Evolutionary conservation across 2,888 invertebrate species (phyloP), one percentile per base, ranked within the genome.

Genomic region (Drosophila austrosaltans): DNA sequence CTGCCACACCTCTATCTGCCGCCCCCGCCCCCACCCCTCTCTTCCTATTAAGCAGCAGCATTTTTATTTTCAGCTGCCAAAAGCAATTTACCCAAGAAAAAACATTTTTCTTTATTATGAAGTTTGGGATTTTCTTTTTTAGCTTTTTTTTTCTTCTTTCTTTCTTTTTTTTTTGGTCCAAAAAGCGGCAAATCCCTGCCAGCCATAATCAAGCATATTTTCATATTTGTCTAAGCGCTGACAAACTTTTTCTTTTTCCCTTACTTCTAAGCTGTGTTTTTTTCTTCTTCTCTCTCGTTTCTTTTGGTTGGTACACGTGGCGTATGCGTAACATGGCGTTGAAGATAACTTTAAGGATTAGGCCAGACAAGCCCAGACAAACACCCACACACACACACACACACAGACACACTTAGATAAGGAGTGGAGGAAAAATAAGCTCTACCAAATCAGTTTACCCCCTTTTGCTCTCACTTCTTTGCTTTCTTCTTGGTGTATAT

Each of bases 161-260:
- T 48, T 25, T 63, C 58, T 66, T 36, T 70, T 64, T 66, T 67
- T 67, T 16, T 22, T 40, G 42, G 42, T 40, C 25, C 25, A 40
- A 22, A 57, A 48, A 25, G 22, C 16, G 32, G n/a, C 48, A 64
- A 81, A 69, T 79, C 79, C 74, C 69, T 69, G 67, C 57, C 62
- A 73, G 69, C 53, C 72, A 75, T 79, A 85, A 85, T 79, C 86
- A 80, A 77, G 87, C 65, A 65, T 77, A 76, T 79, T 82, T 84
- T 79, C 74, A 82, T 87, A 87, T 82, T 85, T 82, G 80, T 77
- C 65, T 67, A 81, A 85, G 70, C 70, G 53, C 70, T 40, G 44
- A 62, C 54, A 67, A 72, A 72, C 66, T 73, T 71, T 60, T 44
- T 39, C 7, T 32, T 32, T 59, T 8, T 25, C 36, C 36, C 36